Base-by-base conservation (phyloP, 2,888 invertebrate genomes). In the Hydrotaea diabolus region DNA sequence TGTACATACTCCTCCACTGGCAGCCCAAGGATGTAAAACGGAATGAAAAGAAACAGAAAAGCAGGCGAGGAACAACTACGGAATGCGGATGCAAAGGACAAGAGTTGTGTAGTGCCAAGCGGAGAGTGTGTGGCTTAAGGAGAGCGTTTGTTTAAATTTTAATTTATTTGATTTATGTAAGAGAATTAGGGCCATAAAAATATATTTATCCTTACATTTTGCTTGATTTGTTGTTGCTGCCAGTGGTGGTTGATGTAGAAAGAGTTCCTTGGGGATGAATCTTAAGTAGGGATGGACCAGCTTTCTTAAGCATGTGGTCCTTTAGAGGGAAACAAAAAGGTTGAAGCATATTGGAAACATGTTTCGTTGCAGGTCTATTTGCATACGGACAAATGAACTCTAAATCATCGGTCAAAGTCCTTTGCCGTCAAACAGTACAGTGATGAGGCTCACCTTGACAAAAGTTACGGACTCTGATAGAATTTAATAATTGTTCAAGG, bases 121-220 rank as follows among this genome's bases (percentile, higher is more conserved):
- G n/a, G n/a, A 7, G 36, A 36, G 19, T 66, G 39, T 11, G 43
- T 21, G 69, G 13, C 15, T 5, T 5, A 43, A 39, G 55, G 55
- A 39, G 39, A 36, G 9, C 36, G 23, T 43, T 46, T 43, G 46
- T 46, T 69, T 69, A 69, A 46, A 69, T 69, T 69, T 69, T 69
- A 69, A 69, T 69, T 39, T 69, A 46, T 46, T 69, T 69, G 69
- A 69, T 69, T 69, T 69, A 69, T 69, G 43, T 46, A 69, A 46
- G 39, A 13, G 46, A 69, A 46, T 69, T 69, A 46, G 21, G 69
- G n/a, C 39, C 23, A 69, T 69, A 43, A 69, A 69, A 69, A 69
- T 69, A 69, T 23, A 46, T 69, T 69, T 69, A 69, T 69, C 46
- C 46, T 69, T 69, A 69, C 46, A 69, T 69, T 66, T 69, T 43